A percentile compares a stretch with the other conserved stretches of the same genome.
Evolutionary conservation across 2,888 invertebrate genomes (phyloP).

Genomic region (Clivina fossor): DNA sequence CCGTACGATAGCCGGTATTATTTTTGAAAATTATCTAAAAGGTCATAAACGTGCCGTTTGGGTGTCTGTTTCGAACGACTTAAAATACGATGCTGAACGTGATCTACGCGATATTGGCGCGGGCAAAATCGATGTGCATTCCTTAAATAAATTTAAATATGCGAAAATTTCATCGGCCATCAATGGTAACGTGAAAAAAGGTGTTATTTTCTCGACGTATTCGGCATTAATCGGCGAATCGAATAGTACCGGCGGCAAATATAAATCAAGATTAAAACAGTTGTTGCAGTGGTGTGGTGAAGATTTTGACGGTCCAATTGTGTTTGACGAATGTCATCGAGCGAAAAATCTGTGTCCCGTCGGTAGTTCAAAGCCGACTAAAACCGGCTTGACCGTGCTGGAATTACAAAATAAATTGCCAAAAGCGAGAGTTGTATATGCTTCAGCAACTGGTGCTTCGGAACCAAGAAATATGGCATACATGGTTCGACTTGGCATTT

Average conservation of each 20-base stretch:
- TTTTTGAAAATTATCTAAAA: constrained; percentile 93
- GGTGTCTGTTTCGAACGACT: constrained; percentile 98
- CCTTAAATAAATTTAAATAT: constrained; percentile 95
- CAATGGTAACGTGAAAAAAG: constrained; percentile 91
- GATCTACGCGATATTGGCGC: constrained; percentile 97
- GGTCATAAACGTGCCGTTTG: constrained; percentile 96
- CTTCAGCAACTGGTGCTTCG: constrained; percentile 95
- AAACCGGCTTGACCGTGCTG: constrained; percentile 94
- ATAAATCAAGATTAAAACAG: constrained; percentile 92
- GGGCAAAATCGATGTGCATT: constrained; percentile 81
- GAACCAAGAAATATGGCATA: constrained; percentile 99
- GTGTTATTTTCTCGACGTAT: constrained; percentile 98
- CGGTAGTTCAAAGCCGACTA: constrained; percentile 95
- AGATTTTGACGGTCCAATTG: constrained; percentile 93
- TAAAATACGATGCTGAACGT: constrained; percentile 96
- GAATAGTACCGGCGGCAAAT: constrained; percentile 81
- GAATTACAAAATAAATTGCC: constrained; percentile 94
- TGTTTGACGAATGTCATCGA: constrained; percentile 99
- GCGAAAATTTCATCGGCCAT: constrained; percentile 93
- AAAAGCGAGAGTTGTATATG: constrained; percentile 90
- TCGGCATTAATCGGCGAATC: constrained; percentile 98
- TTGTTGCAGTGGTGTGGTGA: constrained; percentile 98
- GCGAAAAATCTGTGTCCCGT: constrained; percentile 98
- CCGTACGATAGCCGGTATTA: constrained; percentile 95
- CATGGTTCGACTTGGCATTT: constrained; percentile 98